phyloP scores from a whole-genome alignment of 1,140 invertebrate species.

The Pomacea maculata region DNA sequence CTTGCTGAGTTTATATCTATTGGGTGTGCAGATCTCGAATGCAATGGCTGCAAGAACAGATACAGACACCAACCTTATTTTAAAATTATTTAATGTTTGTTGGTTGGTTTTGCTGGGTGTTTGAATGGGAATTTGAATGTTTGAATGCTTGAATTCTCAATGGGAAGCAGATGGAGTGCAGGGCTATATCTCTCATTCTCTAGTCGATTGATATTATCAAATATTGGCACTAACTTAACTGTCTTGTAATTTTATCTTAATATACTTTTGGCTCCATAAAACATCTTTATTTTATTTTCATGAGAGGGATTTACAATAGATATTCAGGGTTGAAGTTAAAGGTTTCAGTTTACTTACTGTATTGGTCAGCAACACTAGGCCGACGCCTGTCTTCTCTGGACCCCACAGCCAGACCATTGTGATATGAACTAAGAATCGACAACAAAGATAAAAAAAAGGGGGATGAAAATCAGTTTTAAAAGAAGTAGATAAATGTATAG shows the following conservation, averaged over 20 bases:
- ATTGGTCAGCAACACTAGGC: conserved; percentile 50
- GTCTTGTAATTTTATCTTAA: not conserved
- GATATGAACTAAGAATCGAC: conserved; percentile 46
- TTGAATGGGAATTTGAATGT: too few relatives aligned
- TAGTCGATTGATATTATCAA: not conserved
- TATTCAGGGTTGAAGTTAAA: not conserved
- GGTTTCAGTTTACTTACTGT: conserved; percentile 42
- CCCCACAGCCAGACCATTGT: conserved; percentile 54
- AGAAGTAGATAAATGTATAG: not conserved
- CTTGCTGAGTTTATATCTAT: conserved; percentile 52
- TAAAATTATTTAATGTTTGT: not conserved
- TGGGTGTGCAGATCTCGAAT: conserved; percentile 50
- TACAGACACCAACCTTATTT: not conserved
- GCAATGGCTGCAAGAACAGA: conserved; percentile 36
- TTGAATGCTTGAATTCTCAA: too few relatives aligned
- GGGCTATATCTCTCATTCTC: too few relatives aligned
- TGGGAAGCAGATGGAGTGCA: not conserved
- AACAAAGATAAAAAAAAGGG: not conserved
- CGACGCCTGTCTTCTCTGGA: conserved; percentile 48
- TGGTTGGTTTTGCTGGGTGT: not conserved
- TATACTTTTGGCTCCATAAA: not conserved
- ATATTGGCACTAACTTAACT: not conserved
- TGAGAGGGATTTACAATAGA: not conserved
- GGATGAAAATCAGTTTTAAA: not conserved
- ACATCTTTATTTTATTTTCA: not conserved